Percentiles rank a stretch among this genome's conserved stretches.
Conservation (phyloP, 2,797 vertebrate species). For the Garrulus glandarius region DNA sequence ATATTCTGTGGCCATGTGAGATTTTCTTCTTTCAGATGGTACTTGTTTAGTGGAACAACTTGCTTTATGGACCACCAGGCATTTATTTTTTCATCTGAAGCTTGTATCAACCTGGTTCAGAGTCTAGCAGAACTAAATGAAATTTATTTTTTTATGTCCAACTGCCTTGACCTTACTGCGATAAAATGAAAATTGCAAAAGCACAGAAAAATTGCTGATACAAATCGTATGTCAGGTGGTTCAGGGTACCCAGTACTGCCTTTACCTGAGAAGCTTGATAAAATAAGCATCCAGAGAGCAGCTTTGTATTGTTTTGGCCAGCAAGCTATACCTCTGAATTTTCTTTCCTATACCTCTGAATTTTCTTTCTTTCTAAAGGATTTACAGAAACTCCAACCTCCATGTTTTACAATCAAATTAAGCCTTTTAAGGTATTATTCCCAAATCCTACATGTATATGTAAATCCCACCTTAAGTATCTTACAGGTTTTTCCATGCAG, state of each 20-base stretch:
- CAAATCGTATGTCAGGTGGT: accelerated
- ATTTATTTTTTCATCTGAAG: background rate
- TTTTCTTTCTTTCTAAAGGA: background rate
- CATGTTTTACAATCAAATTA: background rate
- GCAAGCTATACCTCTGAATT: background rate
- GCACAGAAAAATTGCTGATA: background rate
- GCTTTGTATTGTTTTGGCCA: background rate
- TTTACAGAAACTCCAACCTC: background rate
- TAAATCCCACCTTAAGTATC: background rate
- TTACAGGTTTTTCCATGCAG: background rate
- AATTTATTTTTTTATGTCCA: background rate
- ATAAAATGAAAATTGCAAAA: background rate
- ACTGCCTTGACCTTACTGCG: background rate
- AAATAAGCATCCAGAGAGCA: background rate
- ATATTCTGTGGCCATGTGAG: background rate
- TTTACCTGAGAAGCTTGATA: background rate
- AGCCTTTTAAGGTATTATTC: background rate
- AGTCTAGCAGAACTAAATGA: background rate
- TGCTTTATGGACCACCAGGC: background rate
- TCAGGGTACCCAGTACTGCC: background rate
- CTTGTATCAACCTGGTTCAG: background rate
- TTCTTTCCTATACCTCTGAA: background rate
- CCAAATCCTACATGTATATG: background rate
- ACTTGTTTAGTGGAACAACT: background rate
- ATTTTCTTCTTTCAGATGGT: background rate